phyloP scores from a whole-genome alignment of 2,797 vertebrate species.

The Pteronotus mesoamericanus region DNA sequence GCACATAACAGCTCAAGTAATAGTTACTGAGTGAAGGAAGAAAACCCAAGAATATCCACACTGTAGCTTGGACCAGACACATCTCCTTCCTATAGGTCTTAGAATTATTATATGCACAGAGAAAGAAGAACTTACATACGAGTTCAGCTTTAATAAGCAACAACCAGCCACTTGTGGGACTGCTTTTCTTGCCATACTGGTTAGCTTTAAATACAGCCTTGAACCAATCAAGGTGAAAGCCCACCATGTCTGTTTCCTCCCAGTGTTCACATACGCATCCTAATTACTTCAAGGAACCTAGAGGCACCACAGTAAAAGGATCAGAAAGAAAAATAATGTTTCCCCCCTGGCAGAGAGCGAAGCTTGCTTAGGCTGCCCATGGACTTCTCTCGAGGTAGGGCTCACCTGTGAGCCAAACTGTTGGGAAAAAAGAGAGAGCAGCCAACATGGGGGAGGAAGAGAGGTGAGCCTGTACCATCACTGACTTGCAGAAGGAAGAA shows the following conservation, averaged over 20 bases:
- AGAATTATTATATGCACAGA: background rate
- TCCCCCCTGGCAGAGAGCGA: background rate
- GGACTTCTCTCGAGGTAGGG: background rate
- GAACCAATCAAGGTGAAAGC: background rate
- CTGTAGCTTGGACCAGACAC: background rate
- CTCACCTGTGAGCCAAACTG: rapidly evolving
- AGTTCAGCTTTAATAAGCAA: background rate
- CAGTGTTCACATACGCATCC: background rate
- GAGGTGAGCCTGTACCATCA: background rate
- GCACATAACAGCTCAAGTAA: background rate
- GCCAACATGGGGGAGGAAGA: background rate
- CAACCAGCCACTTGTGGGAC: no score
- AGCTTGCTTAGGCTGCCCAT: background rate
- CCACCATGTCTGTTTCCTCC: background rate
- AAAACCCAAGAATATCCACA: background rate
- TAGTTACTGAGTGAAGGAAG: background rate
- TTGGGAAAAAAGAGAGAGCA: background rate
- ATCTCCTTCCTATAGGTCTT: background rate
- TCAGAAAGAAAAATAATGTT: background rate
- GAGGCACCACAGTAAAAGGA: background rate
- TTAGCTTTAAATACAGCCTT: background rate
- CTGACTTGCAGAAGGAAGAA: background rate
- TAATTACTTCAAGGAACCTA: background rate
- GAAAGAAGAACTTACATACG: background rate
- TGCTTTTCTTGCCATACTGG: no score